These are phyloP conservation scores for Arvicanthis niloticus DNA, from an alignment of 2,113 vertebrate genomes.

Conservation along the genomic window DNA sequence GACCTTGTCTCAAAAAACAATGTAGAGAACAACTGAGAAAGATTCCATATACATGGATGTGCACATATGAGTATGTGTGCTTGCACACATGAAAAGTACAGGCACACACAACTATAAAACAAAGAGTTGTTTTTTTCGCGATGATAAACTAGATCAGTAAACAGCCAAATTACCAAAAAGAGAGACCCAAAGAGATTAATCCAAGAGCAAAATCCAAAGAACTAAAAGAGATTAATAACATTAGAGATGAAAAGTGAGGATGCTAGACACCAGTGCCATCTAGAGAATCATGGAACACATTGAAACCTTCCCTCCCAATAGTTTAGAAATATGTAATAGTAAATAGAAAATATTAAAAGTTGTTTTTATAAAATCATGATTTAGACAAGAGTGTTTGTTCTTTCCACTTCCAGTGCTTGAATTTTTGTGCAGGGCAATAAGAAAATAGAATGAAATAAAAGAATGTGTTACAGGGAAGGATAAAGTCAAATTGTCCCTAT, in stretches of 20 bases:
- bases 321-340: background rate
- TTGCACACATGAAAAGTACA: too few relatives aligned
- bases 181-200: background rate
- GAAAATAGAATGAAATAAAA: background rate
- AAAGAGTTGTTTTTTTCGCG: background rate
- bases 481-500: background rate
- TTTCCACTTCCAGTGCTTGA: background rate
- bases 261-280: background rate
- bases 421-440: background rate
- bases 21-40: background rate
- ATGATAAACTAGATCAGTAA: background rate
- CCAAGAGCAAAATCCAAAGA: too few relatives aligned
- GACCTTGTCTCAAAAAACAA: background rate
- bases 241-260: background rate
- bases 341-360: background rate
- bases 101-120: background rate
- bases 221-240: too few relatives aligned
- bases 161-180: background rate
- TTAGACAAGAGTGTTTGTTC: background rate
- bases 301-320: background rate
- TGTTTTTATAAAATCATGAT: background rate
- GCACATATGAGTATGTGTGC: background rate
- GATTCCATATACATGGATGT: background rate
- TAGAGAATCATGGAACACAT: background rate
- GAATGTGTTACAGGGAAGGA: background rate